Evolutionary conservation across 2,797 vertebrate genomes (phyloP).

Genomic region (Buceros bicornis): DNA sequence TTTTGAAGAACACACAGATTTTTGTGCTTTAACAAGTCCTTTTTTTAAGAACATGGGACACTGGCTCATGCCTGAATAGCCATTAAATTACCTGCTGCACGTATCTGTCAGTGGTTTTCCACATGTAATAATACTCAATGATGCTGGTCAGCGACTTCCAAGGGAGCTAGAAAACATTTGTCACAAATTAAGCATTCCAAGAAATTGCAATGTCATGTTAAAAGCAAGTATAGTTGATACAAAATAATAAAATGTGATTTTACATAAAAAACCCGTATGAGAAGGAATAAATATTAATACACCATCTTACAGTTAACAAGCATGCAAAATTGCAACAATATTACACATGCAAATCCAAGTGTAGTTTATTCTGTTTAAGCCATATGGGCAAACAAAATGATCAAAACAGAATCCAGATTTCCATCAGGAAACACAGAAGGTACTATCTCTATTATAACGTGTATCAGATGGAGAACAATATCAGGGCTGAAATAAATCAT

Average conservation of each 20-base stretch:
- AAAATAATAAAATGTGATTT: neutral
- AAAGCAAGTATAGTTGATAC: neutral
- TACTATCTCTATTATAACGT: neutral
- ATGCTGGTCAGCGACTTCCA: slow-evolving; percentile 91
- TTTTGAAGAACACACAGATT: neutral
- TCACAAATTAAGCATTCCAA: neutral
- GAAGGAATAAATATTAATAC: neutral
- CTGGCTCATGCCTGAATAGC: neutral
- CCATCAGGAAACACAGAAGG: neutral
- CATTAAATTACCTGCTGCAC: slow-evolving; percentile 86
- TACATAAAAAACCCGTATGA: neutral
- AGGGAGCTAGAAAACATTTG: slow-evolving; percentile 82
- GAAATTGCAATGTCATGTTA: neutral
- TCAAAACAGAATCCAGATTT: slow-evolving; percentile 15
- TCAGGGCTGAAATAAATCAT: neutral
- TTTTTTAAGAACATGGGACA: neutral
- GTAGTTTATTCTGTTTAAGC: neutral
- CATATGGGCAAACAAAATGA: neutral
- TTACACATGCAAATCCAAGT: neutral
- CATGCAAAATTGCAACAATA: neutral
- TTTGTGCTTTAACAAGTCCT: neutral
- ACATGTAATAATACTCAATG: slow-evolving; percentile 93
- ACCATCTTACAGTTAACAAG: neutral
- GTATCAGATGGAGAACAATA: neutral
- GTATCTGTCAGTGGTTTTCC: slow-evolving; percentile 92